phyloP scores from a whole-genome alignment of 2,888 invertebrate species.

The Pteria penguin region DNA sequence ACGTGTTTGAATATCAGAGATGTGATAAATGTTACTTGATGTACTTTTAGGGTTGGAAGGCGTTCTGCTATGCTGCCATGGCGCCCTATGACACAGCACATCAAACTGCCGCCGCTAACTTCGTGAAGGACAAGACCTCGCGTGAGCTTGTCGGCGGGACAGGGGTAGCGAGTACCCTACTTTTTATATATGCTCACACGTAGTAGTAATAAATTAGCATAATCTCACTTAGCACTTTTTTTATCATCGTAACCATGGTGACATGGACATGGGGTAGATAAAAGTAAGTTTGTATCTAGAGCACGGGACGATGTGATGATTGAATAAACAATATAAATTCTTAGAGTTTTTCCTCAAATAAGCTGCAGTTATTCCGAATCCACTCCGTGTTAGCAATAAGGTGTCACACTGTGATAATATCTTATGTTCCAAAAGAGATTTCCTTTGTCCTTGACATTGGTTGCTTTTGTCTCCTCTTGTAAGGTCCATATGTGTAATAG shows the following conservation, averaged over 20 bases:
- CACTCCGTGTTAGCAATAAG: background rate
- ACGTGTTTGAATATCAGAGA: too few species aligned
- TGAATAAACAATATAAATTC: background rate
- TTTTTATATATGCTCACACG: constrained; percentile 64
- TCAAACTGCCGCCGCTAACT: constrained; percentile 59
- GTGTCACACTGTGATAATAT: constrained; percentile 11
- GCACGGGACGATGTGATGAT: constrained; percentile 2
- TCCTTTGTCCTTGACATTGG: background rate
- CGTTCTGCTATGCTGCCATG: constrained; percentile 66
- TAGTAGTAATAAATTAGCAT: constrained; percentile 23
- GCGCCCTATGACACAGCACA: constrained; percentile 57
- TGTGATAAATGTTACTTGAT: too few species aligned
- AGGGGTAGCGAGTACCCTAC: constrained; percentile 64
- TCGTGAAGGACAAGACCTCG: constrained; percentile 55
- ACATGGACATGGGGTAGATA: constrained; percentile 8
- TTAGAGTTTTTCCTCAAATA: constrained; percentile 1
- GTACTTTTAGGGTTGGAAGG: constrained; percentile 72
- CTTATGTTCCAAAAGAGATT: background rate
- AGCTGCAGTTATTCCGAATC: constrained; percentile 13
- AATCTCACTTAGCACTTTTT: background rate
- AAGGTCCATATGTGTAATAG: constrained; percentile 11
- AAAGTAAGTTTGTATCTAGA: background rate
- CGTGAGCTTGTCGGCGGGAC: constrained; percentile 66
- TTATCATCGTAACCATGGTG: constrained; percentile 2
- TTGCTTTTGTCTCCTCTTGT: constrained; percentile 14